Percentiles rank a stretch among this genome's conserved stretches.
Evolutionary conservation across 2,113 vertebrate species (phyloP).

Genomic region (Oreochromis niloticus): DNA sequence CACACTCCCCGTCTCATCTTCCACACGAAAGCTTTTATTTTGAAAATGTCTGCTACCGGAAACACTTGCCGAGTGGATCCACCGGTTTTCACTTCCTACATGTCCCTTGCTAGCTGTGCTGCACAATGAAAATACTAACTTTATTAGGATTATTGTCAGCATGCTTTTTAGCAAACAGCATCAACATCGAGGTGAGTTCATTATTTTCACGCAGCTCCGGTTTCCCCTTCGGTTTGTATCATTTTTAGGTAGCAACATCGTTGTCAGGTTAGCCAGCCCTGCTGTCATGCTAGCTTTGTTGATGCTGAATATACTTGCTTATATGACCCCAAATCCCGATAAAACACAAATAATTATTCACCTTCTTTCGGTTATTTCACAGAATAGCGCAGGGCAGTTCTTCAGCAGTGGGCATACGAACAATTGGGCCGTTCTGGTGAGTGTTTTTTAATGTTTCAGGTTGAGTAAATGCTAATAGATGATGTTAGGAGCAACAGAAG

Average conservation of each 20-base stretch:
- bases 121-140: conserved; percentile 33
- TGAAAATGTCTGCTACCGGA: conserved; percentile 26
- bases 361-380: neutral
- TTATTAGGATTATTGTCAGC: conserved; percentile 33
- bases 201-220: neutral
- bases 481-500: neutral
- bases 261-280: neutral
- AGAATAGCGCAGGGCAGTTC: conserved; percentile 84
- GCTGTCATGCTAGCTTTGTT: conserved; percentile 5
- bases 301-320: neutral
- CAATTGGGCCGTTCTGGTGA: conserved; percentile 96
- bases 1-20: fast-evolving
- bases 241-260: neutral
- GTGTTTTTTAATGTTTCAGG: neutral
- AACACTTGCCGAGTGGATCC: neutral
- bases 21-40: conserved; percentile 28
- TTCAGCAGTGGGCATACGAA: conserved; percentile 95
- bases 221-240: fast-evolving
- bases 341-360: neutral
- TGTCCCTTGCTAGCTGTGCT: neutral
- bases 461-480: neutral
- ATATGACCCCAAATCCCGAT: neutral
- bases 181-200: conserved; percentile 58
- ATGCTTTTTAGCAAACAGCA: neutral
- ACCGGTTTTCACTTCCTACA: conserved; percentile 2